Conservation (phyloP, 2,113 vertebrate species). For the Corythoichthys intestinalis region DNA sequence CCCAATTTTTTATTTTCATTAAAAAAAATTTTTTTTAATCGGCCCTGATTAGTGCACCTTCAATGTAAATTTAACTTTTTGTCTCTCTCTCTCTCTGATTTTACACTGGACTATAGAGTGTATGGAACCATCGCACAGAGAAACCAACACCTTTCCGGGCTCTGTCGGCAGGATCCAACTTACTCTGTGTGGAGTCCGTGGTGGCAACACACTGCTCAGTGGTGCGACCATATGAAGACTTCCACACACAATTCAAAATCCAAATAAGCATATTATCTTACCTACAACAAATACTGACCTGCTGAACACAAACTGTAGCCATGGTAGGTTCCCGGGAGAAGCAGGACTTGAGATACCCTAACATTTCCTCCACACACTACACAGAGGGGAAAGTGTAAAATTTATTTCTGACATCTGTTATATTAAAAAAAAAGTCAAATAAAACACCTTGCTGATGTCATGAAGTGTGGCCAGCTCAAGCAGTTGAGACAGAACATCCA, state of each 20-base stretch:
- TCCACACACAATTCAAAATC: slow-evolving; percentile 31
- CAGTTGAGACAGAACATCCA: slow-evolving; percentile 92
- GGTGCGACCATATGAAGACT: slow-evolving; percentile 62
- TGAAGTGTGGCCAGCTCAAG: slow-evolving; percentile 91
- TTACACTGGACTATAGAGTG: slow-evolving; percentile 46
- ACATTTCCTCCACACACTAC: slow-evolving; percentile 94
- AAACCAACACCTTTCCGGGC: slow-evolving; percentile 78
- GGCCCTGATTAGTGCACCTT: too few relatives aligned
- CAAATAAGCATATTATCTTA: neutral
- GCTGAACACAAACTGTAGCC: slow-evolving; percentile 95
- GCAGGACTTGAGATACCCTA: slow-evolving; percentile 92
- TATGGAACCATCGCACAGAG: slow-evolving; percentile 96
- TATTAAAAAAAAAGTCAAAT: neutral
- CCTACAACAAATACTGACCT: slow-evolving; percentile 71
- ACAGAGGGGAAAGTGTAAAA: neutral
- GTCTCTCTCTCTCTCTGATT: too few relatives aligned
- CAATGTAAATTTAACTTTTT: too few relatives aligned
- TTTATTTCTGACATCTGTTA: neutral
- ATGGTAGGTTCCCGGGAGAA: slow-evolving; percentile 92
- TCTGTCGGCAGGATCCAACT: slow-evolving; percentile 95
- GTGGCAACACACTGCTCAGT: slow-evolving; percentile 73
- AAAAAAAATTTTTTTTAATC: too few relatives aligned
- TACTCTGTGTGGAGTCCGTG: slow-evolving; percentile 76
- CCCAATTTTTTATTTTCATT: too few relatives aligned
- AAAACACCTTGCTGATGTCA: slow-evolving; percentile 86